phyloP scores from a whole-genome alignment of 2,113 vertebrate genomes.

The Gila orcuttii region DNA sequence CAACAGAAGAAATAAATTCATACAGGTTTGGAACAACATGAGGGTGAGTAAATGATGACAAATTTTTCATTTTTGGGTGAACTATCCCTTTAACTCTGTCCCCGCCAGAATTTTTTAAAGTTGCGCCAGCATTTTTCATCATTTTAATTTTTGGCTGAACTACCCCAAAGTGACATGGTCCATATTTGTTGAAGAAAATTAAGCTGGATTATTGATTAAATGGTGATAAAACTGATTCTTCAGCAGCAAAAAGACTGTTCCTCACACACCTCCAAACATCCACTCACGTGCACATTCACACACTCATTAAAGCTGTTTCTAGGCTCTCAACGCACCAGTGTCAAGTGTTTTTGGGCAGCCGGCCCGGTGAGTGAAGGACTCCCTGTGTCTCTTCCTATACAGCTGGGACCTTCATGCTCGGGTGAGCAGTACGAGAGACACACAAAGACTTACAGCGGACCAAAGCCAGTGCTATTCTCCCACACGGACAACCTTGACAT shows the following conservation, averaged over 20 bases:
- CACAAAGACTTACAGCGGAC: slow-evolving; percentile 46
- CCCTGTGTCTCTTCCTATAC: slow-evolving; percentile 37
- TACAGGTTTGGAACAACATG: too few relatives aligned
- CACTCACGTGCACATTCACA: slow-evolving; percentile 1
- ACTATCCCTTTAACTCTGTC: too few relatives aligned
- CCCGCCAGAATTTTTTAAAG: too few relatives aligned
- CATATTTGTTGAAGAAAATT: not conserved
- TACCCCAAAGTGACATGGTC: not conserved
- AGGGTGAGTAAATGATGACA: too few relatives aligned
- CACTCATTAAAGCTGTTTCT: slow-evolving; percentile 27
- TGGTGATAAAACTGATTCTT: not conserved
- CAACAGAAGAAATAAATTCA: too few relatives aligned
- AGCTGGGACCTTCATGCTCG: slow-evolving; percentile 57
- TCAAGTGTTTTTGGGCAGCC: slow-evolving; percentile 37
- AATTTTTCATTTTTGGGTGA: too few relatives aligned
- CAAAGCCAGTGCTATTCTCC: slow-evolving; percentile 19
- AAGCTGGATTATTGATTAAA: not conserved
- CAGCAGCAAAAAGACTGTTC: not conserved
- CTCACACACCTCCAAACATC: not conserved
- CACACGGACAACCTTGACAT: not conserved
- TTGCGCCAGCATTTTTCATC: too few relatives aligned
- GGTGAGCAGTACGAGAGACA: slow-evolving; percentile 54
- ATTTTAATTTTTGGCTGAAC: too few relatives aligned
- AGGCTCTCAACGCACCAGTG: slow-evolving; percentile 23
- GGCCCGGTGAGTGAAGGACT: slow-evolving; percentile 23